Evolutionary conservation across 2,113 vertebrate species (phyloP).

Genomic region (Pteronura brasiliensis): DNA sequence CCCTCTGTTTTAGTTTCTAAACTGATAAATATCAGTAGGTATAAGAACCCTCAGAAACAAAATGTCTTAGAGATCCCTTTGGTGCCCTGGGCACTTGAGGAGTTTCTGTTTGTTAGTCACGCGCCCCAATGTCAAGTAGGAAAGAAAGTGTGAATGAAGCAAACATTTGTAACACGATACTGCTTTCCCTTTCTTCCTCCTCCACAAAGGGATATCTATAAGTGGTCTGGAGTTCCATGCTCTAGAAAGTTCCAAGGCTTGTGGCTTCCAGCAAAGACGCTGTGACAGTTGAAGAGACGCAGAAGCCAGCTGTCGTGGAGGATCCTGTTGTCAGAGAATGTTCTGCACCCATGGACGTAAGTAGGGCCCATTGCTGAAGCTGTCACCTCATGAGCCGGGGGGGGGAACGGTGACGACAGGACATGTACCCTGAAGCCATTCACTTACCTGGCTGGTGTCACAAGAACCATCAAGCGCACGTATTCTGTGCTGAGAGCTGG

Average conservation of each 20-base stretch:
- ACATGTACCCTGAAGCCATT: background rate
- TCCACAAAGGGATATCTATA: conserved; percentile 18
- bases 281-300: background rate
- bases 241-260: background rate
- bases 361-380: background rate
- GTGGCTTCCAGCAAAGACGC: background rate
- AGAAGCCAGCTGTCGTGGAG: background rate
- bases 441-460: background rate
- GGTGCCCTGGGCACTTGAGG: background rate
- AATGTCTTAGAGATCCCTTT: background rate
- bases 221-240: background rate
- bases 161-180: background rate
- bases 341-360: conserved; percentile 40
- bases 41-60: background rate
- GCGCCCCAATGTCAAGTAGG: background rate
- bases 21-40: background rate
- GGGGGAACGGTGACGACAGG: background rate
- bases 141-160: background rate
- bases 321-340: conserved; percentile 38
- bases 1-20: background rate
- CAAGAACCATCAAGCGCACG: background rate
- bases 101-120: background rate
- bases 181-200: background rate
- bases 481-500: background rate
- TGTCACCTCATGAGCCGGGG: fast-evolving